Evolutionary conservation across 2,797 vertebrate genomes (phyloP), one percentile per base, ranked within the genome.

Genomic region (Sphenopsis melanotis): DNA sequence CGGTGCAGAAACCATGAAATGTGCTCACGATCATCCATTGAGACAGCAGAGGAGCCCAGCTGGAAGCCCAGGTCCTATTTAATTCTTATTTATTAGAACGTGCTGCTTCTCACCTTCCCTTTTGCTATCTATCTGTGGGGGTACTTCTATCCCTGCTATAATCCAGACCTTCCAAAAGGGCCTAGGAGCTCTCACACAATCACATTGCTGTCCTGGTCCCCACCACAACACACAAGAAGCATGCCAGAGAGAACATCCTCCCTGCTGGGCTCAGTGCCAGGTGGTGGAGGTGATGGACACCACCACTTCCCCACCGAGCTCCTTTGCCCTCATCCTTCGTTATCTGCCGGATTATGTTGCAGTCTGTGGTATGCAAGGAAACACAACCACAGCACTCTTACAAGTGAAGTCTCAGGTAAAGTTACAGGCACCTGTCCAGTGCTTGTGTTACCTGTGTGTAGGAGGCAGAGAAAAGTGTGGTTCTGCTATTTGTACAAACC

Each of bases 1-100:
- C 46, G 32, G 32, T 42, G 37, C 72, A 32, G 66, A 87, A 77
- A 68, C 4, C 19, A 59, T 2, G 4, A 76, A 76, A 66, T 36
- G 6, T 56, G 18, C 13, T 79, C 41, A n/a, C 0, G 0, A 20
- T 70, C 23, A 63, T 47, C 24, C 0, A 0, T 7, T 0, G 0
- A 79, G 20, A 39, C 46, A 90, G 66, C 37, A 70, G 55, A 91
- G 30, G 26, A 66, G 34, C n/a, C 24, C 1, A 0, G 12, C 36
- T 91, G 61, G 72, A 94, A 83, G n/a, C 11, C 10, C 36, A 59
- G 42, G 23, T 66, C 50, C 24, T 36, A 6, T 76, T 65, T 87
- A 39, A 64, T 64, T 46, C 66, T 47, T 85, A 44, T 32, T 77
- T 81, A 52, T 49, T 44, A 37, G 46, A 79, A 80, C 0, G 0